Evolutionary conservation across 2,888 invertebrate species (phyloP).

Genomic region (Drosophila seclusa): DNA sequence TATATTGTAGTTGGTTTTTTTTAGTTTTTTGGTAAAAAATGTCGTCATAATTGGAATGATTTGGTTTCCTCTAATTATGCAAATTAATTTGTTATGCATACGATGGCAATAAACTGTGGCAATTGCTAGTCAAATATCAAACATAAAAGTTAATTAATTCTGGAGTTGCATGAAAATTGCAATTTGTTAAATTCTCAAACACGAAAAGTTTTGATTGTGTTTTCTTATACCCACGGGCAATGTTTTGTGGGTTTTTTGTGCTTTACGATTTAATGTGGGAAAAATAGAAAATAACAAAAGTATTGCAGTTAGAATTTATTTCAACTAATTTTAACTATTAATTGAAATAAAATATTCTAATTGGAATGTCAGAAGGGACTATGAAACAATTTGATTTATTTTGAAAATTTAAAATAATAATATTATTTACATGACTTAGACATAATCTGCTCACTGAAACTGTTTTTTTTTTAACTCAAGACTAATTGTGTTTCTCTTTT

Average conservation of each 20-base stretch:
- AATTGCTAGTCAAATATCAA: conserved; percentile 38
- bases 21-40: conserved; percentile 11
- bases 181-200: conserved; percentile 12
- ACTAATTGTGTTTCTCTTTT: conserved; percentile 8
- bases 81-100: conserved; percentile 30
- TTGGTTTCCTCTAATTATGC: conserved; percentile 31
- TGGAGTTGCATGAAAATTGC: conserved; percentile 9
- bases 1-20: conserved; percentile 5
- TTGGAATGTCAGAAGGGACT: background rate
- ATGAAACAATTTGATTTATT: background rate
- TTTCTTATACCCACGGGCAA: conserved; percentile 14
- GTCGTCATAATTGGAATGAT: conserved; percentile 5
- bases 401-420: background rate
- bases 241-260: conserved; percentile 4
- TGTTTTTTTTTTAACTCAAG: background rate
- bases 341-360: conserved; percentile 3
- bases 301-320: background rate
- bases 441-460: background rate
- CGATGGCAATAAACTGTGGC: conserved; percentile 26
- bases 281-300: conserved; percentile 8
- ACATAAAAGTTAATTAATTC: conserved; percentile 16
- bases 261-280: conserved; percentile 22
- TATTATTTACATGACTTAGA: background rate
- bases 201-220: conserved; percentile 31
- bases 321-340: conserved; percentile 5